Base-by-base conservation (phyloP, 2,797 vertebrate species). In the Oryzias dopingdopingensis region DNA sequence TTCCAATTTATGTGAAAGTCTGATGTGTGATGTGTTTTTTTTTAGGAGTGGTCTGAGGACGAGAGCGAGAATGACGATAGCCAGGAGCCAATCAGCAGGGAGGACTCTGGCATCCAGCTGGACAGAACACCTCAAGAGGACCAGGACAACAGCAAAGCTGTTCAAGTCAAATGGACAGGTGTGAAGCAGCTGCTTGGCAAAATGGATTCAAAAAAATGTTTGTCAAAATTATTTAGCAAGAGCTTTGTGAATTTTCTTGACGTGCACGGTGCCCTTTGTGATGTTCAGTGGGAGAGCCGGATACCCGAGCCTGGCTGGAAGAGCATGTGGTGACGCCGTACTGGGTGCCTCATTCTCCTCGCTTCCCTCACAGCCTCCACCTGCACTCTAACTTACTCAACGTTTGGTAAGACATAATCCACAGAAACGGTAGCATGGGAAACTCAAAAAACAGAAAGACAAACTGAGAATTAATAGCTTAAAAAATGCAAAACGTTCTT, bases 51-150 rank as follows among this genome's bases (percentile, higher is more conserved):
- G 96, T 98, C 96, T 72, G 96, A 96, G 75, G 94, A 95, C 37
- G 96, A 97, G 76, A 95, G 94, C 4, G 93, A 93, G 14, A 94
- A 93, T 0, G 95, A 97, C 2, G 94, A 95, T 72, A 84, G 90
- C 46, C 93, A 95, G 49, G 90, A 94, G 72, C 93, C 93, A 52
- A 90, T 98, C 56, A 99, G 96, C 86, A 93, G 97, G 65, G 96
- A 96, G 65, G 97, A 99, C 82, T 99, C 97, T 6, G 97, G 97
- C 56, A 99, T 99, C 81, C 97, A 98, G 64, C 85, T 96, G 61
- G 97, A 99, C 83, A 90, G 93, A 61, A 99, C 96, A 0, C 96
- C 97, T 0, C 93, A 92, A 73, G 96, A 99, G 65, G 96, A 98
- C 55, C 94, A 92, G 55, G 93, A 95, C 56, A 87, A 87, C 55